Evolutionary conservation across 1,140 invertebrate species (phyloP).

Genomic region (Pseudomyrmex sp.): DNA sequence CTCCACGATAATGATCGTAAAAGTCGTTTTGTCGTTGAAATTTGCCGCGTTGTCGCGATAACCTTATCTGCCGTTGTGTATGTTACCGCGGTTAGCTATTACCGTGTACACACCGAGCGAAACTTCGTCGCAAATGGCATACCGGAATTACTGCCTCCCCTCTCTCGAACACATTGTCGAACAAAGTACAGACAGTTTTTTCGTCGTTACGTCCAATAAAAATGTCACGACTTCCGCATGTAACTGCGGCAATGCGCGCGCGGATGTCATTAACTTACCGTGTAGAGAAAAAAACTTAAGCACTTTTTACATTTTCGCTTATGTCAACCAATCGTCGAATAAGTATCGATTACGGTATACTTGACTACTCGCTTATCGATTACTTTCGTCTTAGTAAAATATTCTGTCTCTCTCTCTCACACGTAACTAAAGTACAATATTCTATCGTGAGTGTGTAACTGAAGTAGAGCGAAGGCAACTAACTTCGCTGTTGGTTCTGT

Average conservation of each 20-base stretch:
- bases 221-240: conserved; percentile 31
- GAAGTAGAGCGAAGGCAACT: neutral
- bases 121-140: conserved; percentile 46
- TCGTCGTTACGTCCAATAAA: conserved; percentile 4
- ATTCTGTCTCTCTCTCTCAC: neutral
- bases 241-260: neutral
- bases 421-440: no score
- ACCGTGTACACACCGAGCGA: neutral
- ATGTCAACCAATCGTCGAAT: neutral
- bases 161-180: neutral
- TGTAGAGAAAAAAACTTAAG: neutral
- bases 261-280: neutral
- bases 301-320: neutral
- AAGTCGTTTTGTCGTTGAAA: conserved; percentile 55
- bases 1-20: conserved; percentile 36
- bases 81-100: conserved; percentile 45
- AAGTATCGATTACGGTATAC: neutral
- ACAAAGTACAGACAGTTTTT: neutral
- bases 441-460: neutral
- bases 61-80: conserved; percentile 60
- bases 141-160: neutral
- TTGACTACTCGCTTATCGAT: conserved; percentile 9
- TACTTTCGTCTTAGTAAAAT: neutral
- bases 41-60: conserved; percentile 53
- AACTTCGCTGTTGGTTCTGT: neutral